These are phyloP conservation scores for Oconnorella tubifera DNA, from an alignment of 2,888 invertebrate species.

Conservation along the genomic window DNA sequence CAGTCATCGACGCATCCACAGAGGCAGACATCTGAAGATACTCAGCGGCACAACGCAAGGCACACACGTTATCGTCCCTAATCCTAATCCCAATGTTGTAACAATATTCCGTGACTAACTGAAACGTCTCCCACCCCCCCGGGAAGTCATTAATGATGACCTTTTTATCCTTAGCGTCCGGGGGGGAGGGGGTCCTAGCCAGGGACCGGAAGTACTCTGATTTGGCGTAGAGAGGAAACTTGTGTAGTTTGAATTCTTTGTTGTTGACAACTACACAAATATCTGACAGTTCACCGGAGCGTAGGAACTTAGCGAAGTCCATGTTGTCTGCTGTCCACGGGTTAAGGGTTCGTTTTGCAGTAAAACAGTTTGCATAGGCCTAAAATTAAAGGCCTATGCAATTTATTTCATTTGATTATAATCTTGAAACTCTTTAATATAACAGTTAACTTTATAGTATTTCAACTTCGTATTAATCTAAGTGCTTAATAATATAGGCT, in stretches of 20 bases:
- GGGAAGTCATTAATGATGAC: slow-evolving; percentile 47
- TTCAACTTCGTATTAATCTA: too few relatives aligned
- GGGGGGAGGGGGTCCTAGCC: slow-evolving; percentile 36
- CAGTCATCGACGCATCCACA: slow-evolving; percentile 39
- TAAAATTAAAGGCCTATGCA: too few relatives aligned
- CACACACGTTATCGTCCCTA: slow-evolving; percentile 20
- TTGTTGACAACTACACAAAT: slow-evolving; percentile 48
- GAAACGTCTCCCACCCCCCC: slow-evolving; percentile 50
- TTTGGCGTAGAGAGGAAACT: slow-evolving; percentile 53
- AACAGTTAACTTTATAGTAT: too few relatives aligned
- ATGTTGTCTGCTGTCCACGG: too few relatives aligned
- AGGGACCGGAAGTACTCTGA: slow-evolving; percentile 49
- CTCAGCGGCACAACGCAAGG: slow-evolving; percentile 47
- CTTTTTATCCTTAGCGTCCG: slow-evolving; percentile 33
- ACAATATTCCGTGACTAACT: slow-evolving; percentile 52
- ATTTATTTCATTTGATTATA: too few relatives aligned
- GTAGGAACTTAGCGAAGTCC: slow-evolving; percentile 32
- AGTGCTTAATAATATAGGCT: too few relatives aligned
- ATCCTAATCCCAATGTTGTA: slow-evolving; percentile 37
- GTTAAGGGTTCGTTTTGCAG: too few relatives aligned
- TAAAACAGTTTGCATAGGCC: too few relatives aligned
- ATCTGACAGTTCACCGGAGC: slow-evolving; percentile 52
- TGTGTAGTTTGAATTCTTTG: slow-evolving; percentile 49
- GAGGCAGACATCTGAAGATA: slow-evolving; percentile 48
- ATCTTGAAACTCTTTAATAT: too few relatives aligned